Percentiles rank a stretch among this genome's conserved stretches.
Conservation (phyloP, 2,888 invertebrate species). For the Anticlea derivata region DNA sequence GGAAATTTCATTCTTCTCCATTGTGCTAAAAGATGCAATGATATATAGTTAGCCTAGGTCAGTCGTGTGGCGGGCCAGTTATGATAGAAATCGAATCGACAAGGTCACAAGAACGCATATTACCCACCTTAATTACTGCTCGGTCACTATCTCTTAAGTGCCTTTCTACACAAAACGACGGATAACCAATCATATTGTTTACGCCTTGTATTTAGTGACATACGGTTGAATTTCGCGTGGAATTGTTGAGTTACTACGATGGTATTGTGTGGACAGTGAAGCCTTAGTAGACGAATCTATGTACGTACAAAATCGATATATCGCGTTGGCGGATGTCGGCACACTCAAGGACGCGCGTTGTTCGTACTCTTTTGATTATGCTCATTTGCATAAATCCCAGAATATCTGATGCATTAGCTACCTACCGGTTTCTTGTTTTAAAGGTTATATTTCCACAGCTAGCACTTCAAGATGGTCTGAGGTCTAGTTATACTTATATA, state of each 20-base stretch:
- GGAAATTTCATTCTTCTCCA: too few relatives aligned
- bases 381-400: conserved; percentile 36
- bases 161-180: conserved; percentile 30
- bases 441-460: background rate
- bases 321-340: conserved; percentile 67
- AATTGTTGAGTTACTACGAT: conserved; percentile 7
- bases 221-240: conserved; percentile 42
- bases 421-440: conserved; percentile 1
- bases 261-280: conserved; percentile 60
- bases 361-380: conserved; percentile 47
- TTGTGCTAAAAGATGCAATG: background rate
- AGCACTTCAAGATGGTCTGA: too few relatives aligned
- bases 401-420: conserved; percentile 3
- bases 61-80: conserved; percentile 15
- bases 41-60: conserved; percentile 1
- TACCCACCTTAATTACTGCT: conserved; percentile 57
- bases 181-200: conserved; percentile 26
- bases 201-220: conserved; percentile 23
- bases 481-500: too few relatives aligned
- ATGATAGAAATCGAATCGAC: conserved; percentile 53
- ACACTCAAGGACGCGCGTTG: conserved; percentile 62
- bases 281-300: conserved; percentile 73
- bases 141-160: conserved; percentile 48
- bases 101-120: conserved; percentile 47
- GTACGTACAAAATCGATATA: conserved; percentile 77